Percentiles rank a stretch among this genome's conserved stretches.
Evolutionary conservation across 2,888 invertebrate genomes (phyloP).

Genomic region (Calameuta idolon): DNA sequence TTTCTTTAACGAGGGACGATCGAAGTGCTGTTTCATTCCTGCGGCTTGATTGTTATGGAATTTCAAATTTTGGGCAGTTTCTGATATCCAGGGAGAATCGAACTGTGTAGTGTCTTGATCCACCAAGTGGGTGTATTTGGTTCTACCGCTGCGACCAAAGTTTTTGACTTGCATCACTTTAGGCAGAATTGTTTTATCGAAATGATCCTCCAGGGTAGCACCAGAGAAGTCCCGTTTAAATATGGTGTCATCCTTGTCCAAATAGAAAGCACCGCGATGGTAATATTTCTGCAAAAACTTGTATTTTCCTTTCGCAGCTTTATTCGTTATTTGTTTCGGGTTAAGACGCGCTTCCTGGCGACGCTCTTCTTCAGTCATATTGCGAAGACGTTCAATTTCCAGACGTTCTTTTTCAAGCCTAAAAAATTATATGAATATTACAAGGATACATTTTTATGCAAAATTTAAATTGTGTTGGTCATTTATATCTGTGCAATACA

Average conservation of each 20-base stretch:
- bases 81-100: constrained; percentile 97
- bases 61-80: constrained; percentile 88
- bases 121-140: constrained; percentile 98
- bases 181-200: constrained; percentile 97
- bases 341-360: constrained; percentile 88
- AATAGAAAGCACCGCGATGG: constrained; percentile 98
- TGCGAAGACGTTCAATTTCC: constrained; percentile 90
- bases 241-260: constrained; percentile 93
- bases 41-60: constrained; percentile 90
- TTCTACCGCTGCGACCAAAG: constrained; percentile 97
- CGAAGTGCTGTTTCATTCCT: constrained; percentile 93
- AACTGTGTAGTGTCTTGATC: constrained; percentile 99
- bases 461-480: background rate
- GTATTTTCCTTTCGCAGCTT: constrained; percentile 96
- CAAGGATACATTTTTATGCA: background rate
- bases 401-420: constrained; percentile 88
- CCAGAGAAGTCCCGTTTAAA: constrained; percentile 94
- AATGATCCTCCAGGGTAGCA: constrained; percentile 98
- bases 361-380: constrained; percentile 97
- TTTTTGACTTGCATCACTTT: constrained; percentile 99
- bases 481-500: background rate
- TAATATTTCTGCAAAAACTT: constrained; percentile 99
- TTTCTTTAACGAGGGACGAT: constrained; percentile 82
- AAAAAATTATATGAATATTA: constrained; percentile 46
- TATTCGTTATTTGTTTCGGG: constrained; percentile 94